Base-by-base conservation (phyloP, 2,113 vertebrate species). In the Cygnus buccinator region DNA sequence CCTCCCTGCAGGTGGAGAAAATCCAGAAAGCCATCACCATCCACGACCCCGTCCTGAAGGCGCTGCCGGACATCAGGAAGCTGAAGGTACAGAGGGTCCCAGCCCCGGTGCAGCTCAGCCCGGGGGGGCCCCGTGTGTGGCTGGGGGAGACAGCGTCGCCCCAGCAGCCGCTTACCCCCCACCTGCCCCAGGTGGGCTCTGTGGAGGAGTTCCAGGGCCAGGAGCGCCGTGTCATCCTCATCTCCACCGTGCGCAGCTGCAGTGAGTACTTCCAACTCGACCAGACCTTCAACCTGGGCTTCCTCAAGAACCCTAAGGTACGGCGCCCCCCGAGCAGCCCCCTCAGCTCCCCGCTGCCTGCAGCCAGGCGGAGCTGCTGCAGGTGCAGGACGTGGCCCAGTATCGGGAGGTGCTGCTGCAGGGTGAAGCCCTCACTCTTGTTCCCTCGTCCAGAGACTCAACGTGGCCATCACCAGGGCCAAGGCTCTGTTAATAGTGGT, bases 131-230 rank as follows among this genome's bases (percentile, higher is more conserved):
- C 7, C 37, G 9, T 9, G 10, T 15, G 7, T 16, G 7, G 50
- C 50, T 52, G 15, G 16, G 9, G 33, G 33, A n/a, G 22, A 14
- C 26, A 33, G 41, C 13, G 21, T 44, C 4, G 35, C 33, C 28
- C 50, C 50, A 52, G 50, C 9, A 0, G 39, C 37, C 62, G 74
- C 72, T 77, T 62, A 66, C 62, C 66, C 62, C 82, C 18, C 81
- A 22, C 39, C 12, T 11, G 12, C 25, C 26, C 46, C 70, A 99
- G 99, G 98, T 99, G 95, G 99, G 99, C 25, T 99, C 99, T 0
- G 99, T 99, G 95, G 99, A 99, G 89, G 98, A 99, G 95, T 99
- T 99, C 97, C 99, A 99, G 94, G 99, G 99, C 71, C 99, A 99
- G 96, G 99, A 99, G 82, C 98, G 99, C 37, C 98, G 93, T 1